A percentile compares a stretch with the other conserved stretches of the same genome.
Conservation (phyloP, 2,797 vertebrate genomes). For the Neosalanx taihuensis region DNA sequence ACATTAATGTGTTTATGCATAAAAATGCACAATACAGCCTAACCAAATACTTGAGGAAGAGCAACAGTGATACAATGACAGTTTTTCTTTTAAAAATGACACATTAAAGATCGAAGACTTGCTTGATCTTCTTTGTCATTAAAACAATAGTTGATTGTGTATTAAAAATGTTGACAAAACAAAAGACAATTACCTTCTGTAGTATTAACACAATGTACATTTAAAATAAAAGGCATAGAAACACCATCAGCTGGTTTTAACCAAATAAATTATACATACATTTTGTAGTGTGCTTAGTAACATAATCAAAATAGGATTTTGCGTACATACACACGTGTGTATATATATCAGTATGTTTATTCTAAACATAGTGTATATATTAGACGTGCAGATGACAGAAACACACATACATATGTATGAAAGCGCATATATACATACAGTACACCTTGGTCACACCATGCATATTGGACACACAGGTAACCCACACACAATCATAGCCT, state of each 20-base stretch:
- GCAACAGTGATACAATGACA: slow-evolving; percentile 38
- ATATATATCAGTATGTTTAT: slow-evolving; percentile 16
- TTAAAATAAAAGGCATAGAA: slow-evolving; percentile 73
- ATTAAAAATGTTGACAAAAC: slow-evolving; percentile 67
- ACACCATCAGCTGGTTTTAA: slow-evolving; percentile 69
- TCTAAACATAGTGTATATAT: slow-evolving; percentile 30
- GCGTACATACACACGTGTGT: slow-evolving; percentile 68
- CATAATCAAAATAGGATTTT: slow-evolving; percentile 84
- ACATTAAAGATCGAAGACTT: background rate
- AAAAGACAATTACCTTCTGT: slow-evolving; percentile 50
- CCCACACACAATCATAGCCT: slow-evolving; percentile 16
- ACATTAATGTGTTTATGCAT: slow-evolving; percentile 67
- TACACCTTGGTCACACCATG: slow-evolving; percentile 62
- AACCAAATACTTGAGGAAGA: slow-evolving; percentile 41
- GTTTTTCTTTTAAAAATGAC: slow-evolving; percentile 7
- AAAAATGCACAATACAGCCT: slow-evolving; percentile 47
- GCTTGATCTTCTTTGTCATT: slow-evolving; percentile 1
- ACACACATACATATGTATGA: slow-evolving; percentile 52
- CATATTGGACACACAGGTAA: slow-evolving; percentile 52
- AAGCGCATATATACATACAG: slow-evolving; percentile 61
- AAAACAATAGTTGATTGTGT: background rate
- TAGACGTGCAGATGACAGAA: slow-evolving; percentile 44
- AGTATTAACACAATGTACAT: slow-evolving; percentile 70
- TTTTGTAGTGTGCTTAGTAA: slow-evolving; percentile 89
- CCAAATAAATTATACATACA: slow-evolving; percentile 71